Evolutionary conservation across 2,888 invertebrate genomes (phyloP).

Genomic region (Neocrepidodera transversa): DNA sequence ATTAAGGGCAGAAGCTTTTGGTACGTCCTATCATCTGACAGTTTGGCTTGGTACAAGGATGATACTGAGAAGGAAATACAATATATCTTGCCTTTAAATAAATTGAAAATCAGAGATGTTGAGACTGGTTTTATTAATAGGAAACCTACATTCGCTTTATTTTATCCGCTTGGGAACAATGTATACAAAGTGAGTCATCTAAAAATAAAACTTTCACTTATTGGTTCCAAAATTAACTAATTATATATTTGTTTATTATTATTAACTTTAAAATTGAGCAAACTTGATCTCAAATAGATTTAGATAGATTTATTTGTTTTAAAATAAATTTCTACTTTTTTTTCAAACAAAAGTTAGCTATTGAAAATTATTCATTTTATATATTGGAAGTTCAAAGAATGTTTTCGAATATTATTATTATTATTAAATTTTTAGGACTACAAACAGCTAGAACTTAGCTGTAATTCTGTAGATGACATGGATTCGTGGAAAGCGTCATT

Average conservation of each 20-base stretch:
- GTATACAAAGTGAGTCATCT: slow-evolving; percentile 75
- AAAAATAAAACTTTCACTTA: too few relatives aligned
- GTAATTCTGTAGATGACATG: slow-evolving; percentile 95
- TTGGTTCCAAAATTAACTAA: too few relatives aligned
- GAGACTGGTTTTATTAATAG: slow-evolving; percentile 98
- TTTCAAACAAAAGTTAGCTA: too few relatives aligned
- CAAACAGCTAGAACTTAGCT: slow-evolving; percentile 97
- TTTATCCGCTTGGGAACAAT: slow-evolving; percentile 96
- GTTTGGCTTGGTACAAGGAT: slow-evolving; percentile 86
- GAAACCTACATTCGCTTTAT: slow-evolving; percentile 95
- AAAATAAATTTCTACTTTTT: too few relatives aligned
- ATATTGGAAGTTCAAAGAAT: too few relatives aligned
- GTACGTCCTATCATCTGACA: slow-evolving; percentile 95
- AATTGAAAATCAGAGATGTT: slow-evolving; percentile 93
- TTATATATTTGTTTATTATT: too few relatives aligned
- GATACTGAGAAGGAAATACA: slow-evolving; percentile 99
- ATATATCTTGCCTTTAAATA: slow-evolving; percentile 97
- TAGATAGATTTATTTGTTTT: too few relatives aligned
- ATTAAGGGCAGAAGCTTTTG: slow-evolving; percentile 99
- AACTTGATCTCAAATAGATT: too few relatives aligned
- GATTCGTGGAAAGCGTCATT: slow-evolving; percentile 99
- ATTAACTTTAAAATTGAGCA: too few relatives aligned
- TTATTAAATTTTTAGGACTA: slow-evolving; percentile 81
- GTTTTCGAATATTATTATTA: too few relatives aligned
- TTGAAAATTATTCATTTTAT: too few relatives aligned